phyloP scores from a whole-genome alignment of 2,113 vertebrate species.

The Chloebia gouldiae region DNA sequence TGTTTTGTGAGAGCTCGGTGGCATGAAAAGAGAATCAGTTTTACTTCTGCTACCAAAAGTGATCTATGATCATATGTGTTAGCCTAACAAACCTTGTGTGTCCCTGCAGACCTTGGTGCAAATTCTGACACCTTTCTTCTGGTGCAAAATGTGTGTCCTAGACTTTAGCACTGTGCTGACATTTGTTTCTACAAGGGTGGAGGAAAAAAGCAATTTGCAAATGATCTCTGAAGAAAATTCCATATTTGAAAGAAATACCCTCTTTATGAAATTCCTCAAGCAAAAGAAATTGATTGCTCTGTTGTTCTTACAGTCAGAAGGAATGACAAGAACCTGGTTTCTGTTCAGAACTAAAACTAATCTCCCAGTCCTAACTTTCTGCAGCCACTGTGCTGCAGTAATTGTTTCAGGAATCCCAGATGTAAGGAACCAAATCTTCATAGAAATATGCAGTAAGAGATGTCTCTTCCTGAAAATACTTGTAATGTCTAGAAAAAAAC shows the following conservation, averaged over 20 bases:
- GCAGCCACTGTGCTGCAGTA: not conserved
- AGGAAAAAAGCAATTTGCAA: not conserved
- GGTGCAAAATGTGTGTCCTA: not conserved
- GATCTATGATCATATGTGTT: conserved; percentile 11
- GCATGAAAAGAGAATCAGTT: conserved; percentile 22
- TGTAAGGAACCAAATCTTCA: not conserved
- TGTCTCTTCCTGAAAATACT: not conserved
- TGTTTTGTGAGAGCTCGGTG: not conserved
- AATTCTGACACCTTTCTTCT: not conserved
- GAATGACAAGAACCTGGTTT: not conserved
- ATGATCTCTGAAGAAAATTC: not conserved
- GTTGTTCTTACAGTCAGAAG: not conserved
- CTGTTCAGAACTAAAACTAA: not conserved
- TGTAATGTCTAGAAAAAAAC: not conserved
- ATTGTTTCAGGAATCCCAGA: not conserved
- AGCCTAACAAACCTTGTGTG: not conserved
- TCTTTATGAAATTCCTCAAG: not conserved
- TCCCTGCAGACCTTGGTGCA: not conserved
- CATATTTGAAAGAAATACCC: not conserved
- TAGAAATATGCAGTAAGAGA: not conserved
- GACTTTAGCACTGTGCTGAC: not conserved
- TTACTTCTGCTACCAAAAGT: conserved; percentile 5
- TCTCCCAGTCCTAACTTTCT: not conserved
- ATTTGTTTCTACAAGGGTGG: not conserved
- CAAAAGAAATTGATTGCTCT: fast-evolving